phyloP scores from a whole-genome alignment of 2,797 vertebrate genomes.

The Oceanodroma leucorhoa region DNA sequence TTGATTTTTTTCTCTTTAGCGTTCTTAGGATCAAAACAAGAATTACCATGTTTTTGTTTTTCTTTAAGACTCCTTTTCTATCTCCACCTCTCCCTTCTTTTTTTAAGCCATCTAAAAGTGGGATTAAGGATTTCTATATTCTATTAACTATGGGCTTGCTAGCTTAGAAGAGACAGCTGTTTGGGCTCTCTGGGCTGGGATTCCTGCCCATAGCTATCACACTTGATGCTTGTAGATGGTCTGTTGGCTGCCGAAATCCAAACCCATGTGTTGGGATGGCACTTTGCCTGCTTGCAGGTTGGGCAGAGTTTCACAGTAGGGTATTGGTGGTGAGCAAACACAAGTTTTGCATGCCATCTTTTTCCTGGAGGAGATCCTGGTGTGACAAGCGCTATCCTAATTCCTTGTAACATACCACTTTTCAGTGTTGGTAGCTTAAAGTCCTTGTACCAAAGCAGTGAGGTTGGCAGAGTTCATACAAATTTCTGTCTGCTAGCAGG shows the following conservation, averaged over 20 bases:
- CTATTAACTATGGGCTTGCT: slow-evolving; percentile 32
- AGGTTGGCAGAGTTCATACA: background rate
- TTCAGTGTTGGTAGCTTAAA: background rate
- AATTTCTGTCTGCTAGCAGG: background rate
- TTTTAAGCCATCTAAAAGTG: background rate
- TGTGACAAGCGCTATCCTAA: background rate
- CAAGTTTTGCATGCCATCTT: slow-evolving; percentile 39
- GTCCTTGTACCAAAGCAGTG: background rate
- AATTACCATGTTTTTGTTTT: background rate
- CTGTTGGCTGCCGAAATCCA: slow-evolving; percentile 67
- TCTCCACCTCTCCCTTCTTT: background rate
- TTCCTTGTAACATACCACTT: background rate
- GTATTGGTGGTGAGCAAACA: slow-evolving; percentile 48
- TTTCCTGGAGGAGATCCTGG: slow-evolving; percentile 48
- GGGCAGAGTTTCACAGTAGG: slow-evolving; percentile 50
- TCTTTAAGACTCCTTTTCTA: background rate
- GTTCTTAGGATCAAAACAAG: background rate
- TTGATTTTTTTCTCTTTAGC: background rate
- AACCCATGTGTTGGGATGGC: slow-evolving; percentile 66
- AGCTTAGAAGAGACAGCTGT: slow-evolving; percentile 50
- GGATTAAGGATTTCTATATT: slow-evolving; percentile 7
- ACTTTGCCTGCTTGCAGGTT: slow-evolving; percentile 55
- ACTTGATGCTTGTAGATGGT: slow-evolving; percentile 64
- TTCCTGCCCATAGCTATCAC: slow-evolving; percentile 64
- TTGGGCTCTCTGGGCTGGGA: slow-evolving; percentile 55